A percentile compares a stretch with the other conserved stretches of the same genome.
Conservation (phyloP, 2,888 invertebrate genomes). For the Seira ritae region DNA sequence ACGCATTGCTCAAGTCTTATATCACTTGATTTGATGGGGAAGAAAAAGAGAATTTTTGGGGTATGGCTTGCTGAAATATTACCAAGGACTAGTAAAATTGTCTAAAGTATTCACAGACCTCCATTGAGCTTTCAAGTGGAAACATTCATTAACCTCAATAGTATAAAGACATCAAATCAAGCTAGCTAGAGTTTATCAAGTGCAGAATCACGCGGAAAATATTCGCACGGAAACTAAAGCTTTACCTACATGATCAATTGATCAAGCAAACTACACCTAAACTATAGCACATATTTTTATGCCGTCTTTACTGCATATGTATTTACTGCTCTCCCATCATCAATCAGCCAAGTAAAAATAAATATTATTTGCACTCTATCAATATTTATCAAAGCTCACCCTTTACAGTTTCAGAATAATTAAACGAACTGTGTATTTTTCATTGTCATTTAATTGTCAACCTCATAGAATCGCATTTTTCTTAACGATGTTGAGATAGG, state of each 20-base stretch:
- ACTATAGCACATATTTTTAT: not conserved
- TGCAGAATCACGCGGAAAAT: conserved; percentile 38
- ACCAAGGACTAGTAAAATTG: not conserved
- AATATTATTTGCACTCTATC: not conserved
- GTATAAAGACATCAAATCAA: not conserved
- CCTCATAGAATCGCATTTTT: not conserved
- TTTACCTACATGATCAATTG: conserved; percentile 24
- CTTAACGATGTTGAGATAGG: not conserved
- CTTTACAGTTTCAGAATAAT: not conserved
- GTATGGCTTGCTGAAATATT: not conserved
- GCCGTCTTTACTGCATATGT: not conserved
- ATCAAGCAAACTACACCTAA: not conserved
- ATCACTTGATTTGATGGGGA: not conserved
- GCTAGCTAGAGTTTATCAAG: not conserved
- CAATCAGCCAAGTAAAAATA: not conserved
- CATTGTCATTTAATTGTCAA: not conserved
- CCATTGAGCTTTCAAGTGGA: conserved; percentile 1
- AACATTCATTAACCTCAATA: conserved; percentile 1
- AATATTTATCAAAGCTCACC: not conserved
- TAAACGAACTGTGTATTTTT: not conserved
- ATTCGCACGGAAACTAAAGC: conserved; percentile 47
- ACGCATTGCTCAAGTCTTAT: not conserved
- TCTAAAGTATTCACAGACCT: not conserved
- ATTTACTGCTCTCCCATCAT: not conserved
- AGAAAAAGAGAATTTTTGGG: not conserved